Conservation (phyloP, 2,113 vertebrate genomes). For the Dicentrarchus labrax region DNA sequence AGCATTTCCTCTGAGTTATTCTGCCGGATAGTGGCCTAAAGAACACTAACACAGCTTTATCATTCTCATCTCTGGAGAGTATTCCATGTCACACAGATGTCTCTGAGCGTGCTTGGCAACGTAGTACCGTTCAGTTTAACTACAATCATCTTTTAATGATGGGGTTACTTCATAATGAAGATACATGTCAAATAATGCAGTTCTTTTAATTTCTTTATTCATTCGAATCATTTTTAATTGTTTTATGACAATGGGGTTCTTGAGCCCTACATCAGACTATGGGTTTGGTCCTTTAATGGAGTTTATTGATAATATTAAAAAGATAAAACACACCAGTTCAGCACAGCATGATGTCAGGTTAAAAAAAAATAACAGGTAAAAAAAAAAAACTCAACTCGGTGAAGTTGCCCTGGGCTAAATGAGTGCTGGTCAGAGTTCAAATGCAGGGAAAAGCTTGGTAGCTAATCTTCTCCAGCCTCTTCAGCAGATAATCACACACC, state of each 20-base stretch:
- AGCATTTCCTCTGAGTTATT: too few species aligned
- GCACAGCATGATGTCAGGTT: background rate
- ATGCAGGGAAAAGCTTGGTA: background rate
- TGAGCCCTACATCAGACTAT: too few species aligned
- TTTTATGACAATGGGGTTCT: too few species aligned
- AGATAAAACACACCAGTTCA: background rate
- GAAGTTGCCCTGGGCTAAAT: background rate
- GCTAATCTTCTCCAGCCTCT: background rate
- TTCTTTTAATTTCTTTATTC: too few species aligned
- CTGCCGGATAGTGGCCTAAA: too few species aligned
- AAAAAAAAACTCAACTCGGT: background rate
- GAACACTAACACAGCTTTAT: too few species aligned
- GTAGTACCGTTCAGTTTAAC: accelerated
- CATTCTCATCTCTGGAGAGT: too few species aligned
- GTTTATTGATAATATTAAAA: background rate
- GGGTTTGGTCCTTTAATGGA: background rate
- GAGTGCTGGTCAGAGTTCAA: background rate
- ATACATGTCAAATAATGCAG: background rate
- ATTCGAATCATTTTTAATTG: too few species aligned
- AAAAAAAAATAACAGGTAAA: background rate
- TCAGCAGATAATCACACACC: slow-evolving; percentile 39
- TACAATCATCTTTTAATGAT: too few species aligned
- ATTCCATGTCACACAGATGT: too few species aligned
- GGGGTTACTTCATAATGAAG: too few species aligned
- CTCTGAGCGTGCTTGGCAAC: too few species aligned